Evolutionary conservation across 35 echinoderm and acorn worm species (phyloP).

Genomic region (Patiria miniata): DNA sequence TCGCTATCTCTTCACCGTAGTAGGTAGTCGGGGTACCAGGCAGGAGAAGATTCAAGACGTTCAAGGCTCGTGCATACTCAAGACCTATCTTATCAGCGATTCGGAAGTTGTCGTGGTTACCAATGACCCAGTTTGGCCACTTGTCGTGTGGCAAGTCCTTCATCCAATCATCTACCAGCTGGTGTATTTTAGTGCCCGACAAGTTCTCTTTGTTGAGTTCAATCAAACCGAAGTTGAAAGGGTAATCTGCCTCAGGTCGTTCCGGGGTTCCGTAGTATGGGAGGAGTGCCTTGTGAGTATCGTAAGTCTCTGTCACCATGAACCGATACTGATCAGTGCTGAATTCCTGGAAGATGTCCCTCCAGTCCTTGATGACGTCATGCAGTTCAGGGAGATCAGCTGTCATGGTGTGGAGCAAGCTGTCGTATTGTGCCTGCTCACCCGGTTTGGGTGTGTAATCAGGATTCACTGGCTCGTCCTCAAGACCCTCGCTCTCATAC

Average conservation of each 20-base stretch:
- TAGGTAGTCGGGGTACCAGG: constrained; percentile 93
- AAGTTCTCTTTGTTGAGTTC: constrained; percentile 50
- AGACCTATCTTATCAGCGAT: constrained; percentile 52
- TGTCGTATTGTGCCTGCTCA: constrained; percentile 71
- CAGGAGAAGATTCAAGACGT: constrained; percentile 71
- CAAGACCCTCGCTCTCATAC: constrained; percentile 56
- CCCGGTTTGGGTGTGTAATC: constrained; percentile 59
- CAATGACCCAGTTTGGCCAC: constrained; percentile 97
- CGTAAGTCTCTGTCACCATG: constrained; percentile 90
- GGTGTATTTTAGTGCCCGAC: constrained; percentile 50
- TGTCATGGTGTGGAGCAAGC: constrained; percentile 75
- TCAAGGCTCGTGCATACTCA: constrained; percentile 57
- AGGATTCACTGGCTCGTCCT: constrained; percentile 74
- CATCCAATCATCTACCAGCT: constrained; percentile 64
- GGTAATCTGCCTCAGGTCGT: too few species aligned
- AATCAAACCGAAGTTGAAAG: constrained; percentile 88
- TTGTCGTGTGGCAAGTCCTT: constrained; percentile 34
- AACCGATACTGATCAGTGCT: constrained; percentile 53
- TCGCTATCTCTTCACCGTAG: constrained; percentile 91
- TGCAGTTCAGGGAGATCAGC: constrained; percentile 70
- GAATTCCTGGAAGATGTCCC: constrained; percentile 61
- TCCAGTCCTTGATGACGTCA: constrained; percentile 55
- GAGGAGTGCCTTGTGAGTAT: too few species aligned
- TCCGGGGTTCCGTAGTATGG: too few species aligned
- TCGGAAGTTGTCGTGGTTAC: constrained; percentile 87